Evolutionary conservation across 2,888 invertebrate genomes (phyloP).

Genomic region (Quadriops clusia): DNA sequence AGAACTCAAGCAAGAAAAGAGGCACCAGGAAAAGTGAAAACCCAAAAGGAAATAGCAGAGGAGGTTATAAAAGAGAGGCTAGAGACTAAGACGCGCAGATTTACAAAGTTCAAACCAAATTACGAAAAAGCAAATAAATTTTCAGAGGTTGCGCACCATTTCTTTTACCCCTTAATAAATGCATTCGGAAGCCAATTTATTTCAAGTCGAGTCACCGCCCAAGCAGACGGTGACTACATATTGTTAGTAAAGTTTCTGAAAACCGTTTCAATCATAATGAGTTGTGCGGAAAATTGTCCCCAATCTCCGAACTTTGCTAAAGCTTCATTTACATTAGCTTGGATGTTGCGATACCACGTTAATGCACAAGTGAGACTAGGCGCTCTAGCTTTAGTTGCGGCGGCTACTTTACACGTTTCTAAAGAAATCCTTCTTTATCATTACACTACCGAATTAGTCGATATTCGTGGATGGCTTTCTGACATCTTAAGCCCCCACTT

Average conservation of each 20-base stretch:
- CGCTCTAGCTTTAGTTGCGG: conserved; percentile 54
- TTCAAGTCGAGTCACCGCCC: conserved; percentile 23
- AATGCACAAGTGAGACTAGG: conserved; percentile 55
- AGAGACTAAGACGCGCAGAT: conserved; percentile 59
- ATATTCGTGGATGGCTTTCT: conserved; percentile 55
- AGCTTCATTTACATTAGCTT: conserved; percentile 56
- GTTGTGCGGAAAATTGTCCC: conserved; percentile 56
- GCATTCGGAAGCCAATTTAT: conserved; percentile 52
- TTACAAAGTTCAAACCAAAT: conserved; percentile 29
- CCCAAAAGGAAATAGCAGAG: conserved; percentile 33
- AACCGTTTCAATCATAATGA: conserved; percentile 54
- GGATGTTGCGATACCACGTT: conserved; percentile 52
- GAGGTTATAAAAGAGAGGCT: conserved; percentile 58
- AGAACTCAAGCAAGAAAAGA: conserved; percentile 15
- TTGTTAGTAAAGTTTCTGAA: conserved; percentile 57
- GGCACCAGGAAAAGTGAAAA: conserved; percentile 19
- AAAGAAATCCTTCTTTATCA: conserved; percentile 44
- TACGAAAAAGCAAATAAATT: conserved; percentile 51
- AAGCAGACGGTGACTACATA: conserved; percentile 53
- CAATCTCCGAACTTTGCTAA: conserved; percentile 52
- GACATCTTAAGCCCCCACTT: conserved; percentile 46
- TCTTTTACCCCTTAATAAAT: conserved; percentile 71
- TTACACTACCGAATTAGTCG: conserved; percentile 49
- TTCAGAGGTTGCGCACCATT: conserved; percentile 59
- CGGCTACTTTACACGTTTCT: conserved; percentile 52